These are phyloP conservation scores for Martes martes DNA, from an alignment of 2,113 vertebrate species.

Conservation along the genomic window DNA sequence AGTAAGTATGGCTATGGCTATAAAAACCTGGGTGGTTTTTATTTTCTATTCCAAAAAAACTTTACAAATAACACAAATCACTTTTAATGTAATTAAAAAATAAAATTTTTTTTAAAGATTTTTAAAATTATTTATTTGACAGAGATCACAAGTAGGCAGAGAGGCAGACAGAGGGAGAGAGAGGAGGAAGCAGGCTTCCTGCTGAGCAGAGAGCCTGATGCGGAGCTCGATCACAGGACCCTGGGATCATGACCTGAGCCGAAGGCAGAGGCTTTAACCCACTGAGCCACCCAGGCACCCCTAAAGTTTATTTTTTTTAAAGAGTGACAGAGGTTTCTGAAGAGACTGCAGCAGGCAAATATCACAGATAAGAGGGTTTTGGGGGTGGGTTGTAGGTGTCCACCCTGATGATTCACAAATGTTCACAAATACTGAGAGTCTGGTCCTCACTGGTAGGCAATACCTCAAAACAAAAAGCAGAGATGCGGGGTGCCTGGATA, in stretches of 20 bases:
- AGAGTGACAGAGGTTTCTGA: neutral
- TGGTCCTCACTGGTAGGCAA: neutral
- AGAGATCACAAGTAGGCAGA: too few species aligned
- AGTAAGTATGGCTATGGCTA: neutral
- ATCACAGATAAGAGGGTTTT: neutral
- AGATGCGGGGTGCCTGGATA: neutral
- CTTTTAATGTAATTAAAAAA: neutral
- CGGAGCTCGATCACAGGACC: too few species aligned
- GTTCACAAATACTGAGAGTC: neutral
- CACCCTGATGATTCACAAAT: too few species aligned
- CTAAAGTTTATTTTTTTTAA: neutral
- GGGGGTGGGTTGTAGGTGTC: neutral
- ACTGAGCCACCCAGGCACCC: too few species aligned
- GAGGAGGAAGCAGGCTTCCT: too few species aligned
- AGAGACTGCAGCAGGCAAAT: neutral
- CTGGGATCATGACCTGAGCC: too few species aligned
- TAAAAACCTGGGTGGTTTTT: neutral
- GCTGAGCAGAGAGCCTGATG: too few species aligned
- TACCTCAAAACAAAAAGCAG: neutral
- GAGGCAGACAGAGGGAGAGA: too few species aligned
- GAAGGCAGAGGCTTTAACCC: too few species aligned
- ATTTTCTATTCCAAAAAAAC: neutral
- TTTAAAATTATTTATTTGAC: too few species aligned
- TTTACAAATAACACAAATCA: neutral
- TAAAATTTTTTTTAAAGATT: neutral